Base-by-base conservation (phyloP, 53 echinoderm and acorn worm species). In the Stichopus horrens region DNA sequence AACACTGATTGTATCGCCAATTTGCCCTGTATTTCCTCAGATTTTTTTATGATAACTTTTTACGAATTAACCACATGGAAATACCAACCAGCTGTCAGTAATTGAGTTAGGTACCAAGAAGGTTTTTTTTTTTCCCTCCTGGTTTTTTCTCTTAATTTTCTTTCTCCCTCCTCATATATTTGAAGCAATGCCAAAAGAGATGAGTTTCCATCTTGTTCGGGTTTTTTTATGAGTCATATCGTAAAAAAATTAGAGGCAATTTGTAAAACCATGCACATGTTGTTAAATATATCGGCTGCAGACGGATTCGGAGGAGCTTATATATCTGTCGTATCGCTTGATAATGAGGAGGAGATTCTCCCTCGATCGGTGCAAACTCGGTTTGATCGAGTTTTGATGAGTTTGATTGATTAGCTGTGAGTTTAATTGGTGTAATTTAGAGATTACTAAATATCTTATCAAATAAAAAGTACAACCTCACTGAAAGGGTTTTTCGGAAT, bases 31-130 rank as follows among this genome's bases (percentile, higher is more conserved):
- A 81, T 21, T 80, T 81, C 81, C 58, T 55, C 57, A 81, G 56
- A 76, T 76, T 57, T 81, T 9, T 52, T 81, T 55, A 58, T 81
- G 81, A 58, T 57, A 58, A 81, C 57, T 81, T 81, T 81, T 56
- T 56, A 7, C 6, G 71, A 71, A n/a, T 71, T n/a, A 63, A 71
- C 71, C 71, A 71, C 58, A 81, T 81, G 81, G 81, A 81, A 81
- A 56, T 81, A 57, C 56, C 81, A 81, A 81, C 81, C 81, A 81
- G 81, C 81, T 81, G 81, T 56, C 81, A 81, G 57, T 81, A 81
- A 81, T 81, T 57, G 19, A 58, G 56, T 81, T 81, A 81, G 81
- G n/a, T 13, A 71, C 71, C 71, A 71, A 71, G 71, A 18, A 71
- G 71, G 71, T 16, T 71, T 71, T 71, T 7, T 71, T 18, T 71